These are phyloP conservation scores for Botia almorhae DNA, from an alignment of 2,797 vertebrate species.

Conservation along the genomic window DNA sequence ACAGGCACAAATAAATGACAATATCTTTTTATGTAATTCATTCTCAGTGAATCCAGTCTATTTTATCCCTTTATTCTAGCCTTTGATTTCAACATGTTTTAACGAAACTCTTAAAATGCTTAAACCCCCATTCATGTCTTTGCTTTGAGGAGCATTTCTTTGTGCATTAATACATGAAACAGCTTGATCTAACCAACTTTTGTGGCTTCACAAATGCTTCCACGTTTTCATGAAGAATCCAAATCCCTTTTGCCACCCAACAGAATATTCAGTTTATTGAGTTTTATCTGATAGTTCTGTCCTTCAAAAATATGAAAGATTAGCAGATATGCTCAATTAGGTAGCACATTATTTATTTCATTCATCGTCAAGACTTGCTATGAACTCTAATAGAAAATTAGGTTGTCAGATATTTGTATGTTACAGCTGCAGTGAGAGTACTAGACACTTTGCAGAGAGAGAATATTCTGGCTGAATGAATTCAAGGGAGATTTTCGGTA, in stretches of 20 bases:
- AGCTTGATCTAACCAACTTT: constrained; percentile 50
- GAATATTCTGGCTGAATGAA: constrained; percentile 21
- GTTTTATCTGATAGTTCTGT: constrained; percentile 45
- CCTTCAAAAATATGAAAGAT: constrained; percentile 10
- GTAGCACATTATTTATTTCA: constrained; percentile 51
- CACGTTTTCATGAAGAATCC: constrained; percentile 8
- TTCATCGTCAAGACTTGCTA: constrained; percentile 49
- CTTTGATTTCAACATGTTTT: neutral
- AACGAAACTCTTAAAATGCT: neutral
- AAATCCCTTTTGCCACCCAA: constrained; percentile 12
- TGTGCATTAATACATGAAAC: constrained; percentile 24
- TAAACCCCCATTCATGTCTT: neutral
- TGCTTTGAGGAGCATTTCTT: constrained; percentile 1
- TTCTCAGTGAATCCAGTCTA: neutral
- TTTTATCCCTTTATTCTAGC: neutral
- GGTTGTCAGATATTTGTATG: constrained; percentile 56
- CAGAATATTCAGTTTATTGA: constrained; percentile 34
- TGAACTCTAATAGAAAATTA: constrained; percentile 62
- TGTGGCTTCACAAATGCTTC: constrained; percentile 17
- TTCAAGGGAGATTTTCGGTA: constrained; percentile 14
- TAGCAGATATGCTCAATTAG: constrained; percentile 35
- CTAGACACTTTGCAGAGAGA: constrained; percentile 27
- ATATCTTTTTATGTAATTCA: neutral
- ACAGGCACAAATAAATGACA: neutral
- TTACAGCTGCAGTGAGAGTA: constrained; percentile 49